Evolutionary conservation across 1,140 invertebrate species (phyloP).

Genomic region (Bradynema listronoti): DNA sequence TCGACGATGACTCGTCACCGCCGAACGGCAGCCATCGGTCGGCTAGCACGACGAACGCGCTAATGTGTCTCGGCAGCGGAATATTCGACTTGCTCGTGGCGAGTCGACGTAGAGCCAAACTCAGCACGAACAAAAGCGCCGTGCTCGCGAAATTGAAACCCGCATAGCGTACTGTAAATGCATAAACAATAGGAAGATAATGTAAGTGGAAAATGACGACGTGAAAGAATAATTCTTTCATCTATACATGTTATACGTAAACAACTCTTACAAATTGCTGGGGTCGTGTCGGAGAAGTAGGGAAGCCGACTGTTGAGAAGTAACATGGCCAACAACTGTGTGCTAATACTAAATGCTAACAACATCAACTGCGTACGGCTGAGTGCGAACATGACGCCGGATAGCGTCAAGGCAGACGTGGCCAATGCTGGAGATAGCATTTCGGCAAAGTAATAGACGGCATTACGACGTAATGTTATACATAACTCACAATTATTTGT

Average conservation of each 20-base stretch:
- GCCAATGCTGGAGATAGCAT: conserved; percentile 51
- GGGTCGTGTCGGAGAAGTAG: conserved; percentile 46
- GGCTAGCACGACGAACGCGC: conserved; percentile 23
- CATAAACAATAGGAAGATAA: neutral
- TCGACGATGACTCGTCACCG: too few species aligned
- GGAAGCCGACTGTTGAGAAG: conserved; percentile 51
- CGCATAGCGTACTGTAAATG: conserved; percentile 50
- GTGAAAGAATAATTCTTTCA: neutral
- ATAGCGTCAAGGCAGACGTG: conserved; percentile 46
- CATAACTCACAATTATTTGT: conserved; percentile 56
- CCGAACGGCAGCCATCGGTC: conserved; percentile 35
- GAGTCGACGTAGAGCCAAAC: conserved; percentile 41
- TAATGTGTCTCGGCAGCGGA: conserved; percentile 50
- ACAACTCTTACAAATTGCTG: conserved; percentile 48
- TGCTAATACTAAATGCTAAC: conserved; percentile 47
- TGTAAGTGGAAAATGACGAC: neutral
- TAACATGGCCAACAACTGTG: conserved; percentile 45
- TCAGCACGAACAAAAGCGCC: conserved; percentile 44
- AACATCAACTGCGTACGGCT: conserved; percentile 45
- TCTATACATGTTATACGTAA: neutral
- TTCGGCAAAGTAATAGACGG: conserved; percentile 54
- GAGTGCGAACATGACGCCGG: conserved; percentile 54
- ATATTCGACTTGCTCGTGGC: conserved; percentile 43
- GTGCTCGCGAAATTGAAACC: conserved; percentile 50
- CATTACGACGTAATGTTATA: conserved; percentile 47